phyloP scores from a whole-genome alignment of 2,113 vertebrate genomes.

The Sardina pilchardus region DNA sequence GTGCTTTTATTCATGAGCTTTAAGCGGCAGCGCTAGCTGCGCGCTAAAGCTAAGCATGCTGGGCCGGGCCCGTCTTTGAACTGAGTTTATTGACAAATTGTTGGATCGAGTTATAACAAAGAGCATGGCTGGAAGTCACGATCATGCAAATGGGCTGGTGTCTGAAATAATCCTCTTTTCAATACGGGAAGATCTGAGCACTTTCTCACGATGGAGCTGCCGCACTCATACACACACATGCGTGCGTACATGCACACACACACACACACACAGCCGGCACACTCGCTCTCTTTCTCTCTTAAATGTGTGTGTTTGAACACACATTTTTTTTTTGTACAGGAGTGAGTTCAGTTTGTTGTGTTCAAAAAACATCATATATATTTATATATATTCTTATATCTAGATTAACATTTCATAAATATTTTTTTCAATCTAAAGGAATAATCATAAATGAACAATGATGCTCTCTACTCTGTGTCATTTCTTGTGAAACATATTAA shows the following conservation, averaged over 20 bases:
- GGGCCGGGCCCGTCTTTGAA: conserved; percentile 33
- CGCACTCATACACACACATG: conserved; percentile 17
- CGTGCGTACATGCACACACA: not conserved
- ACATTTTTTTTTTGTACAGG: not conserved
- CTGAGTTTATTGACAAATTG: conserved; percentile 38
- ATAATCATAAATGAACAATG: not conserved
- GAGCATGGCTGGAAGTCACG: conserved; percentile 17
- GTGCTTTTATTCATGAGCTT: not conserved
- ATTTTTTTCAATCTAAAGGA: not conserved
- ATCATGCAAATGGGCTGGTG: conserved; percentile 33
- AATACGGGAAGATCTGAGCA: conserved; percentile 27
- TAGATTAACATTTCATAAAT: not conserved
- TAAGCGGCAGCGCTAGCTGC: not conserved
- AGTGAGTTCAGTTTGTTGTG: not conserved
- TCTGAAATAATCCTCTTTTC: conserved; percentile 40
- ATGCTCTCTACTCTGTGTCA: not conserved
- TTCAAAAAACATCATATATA: not conserved
- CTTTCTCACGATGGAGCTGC: conserved; percentile 18
- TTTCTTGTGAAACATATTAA: not conserved
- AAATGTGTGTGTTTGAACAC: not conserved
- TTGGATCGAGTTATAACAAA: conserved; percentile 25
- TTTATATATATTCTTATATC: not conserved
- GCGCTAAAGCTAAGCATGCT: not conserved
- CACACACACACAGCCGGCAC: not conserved
- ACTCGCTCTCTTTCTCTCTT: not conserved